Base-by-base conservation (phyloP, 2,797 vertebrate genomes). In the Merluccius polli region DNA sequence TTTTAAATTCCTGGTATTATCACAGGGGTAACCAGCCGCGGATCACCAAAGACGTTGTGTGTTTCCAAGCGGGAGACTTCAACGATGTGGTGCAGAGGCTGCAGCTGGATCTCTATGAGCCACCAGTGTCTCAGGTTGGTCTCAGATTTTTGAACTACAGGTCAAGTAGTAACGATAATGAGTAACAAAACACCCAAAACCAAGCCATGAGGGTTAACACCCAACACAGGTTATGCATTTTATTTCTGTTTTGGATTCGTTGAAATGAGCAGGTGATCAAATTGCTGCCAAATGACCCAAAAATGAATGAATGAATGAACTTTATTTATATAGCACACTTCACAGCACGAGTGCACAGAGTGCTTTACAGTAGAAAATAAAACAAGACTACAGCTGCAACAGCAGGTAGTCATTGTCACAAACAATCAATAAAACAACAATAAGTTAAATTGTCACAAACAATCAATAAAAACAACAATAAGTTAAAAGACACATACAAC, bases 1-100 rank as follows among this genome's bases (percentile, higher is more conserved):
- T 13, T 29, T 67, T 9, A 10, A 29, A 29, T 29, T 29, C 13
- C 29, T 16, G 65, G 16, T 69, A 69, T 72, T 59, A 4, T 65
- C 59, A 0, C 90, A 99, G 98, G 95, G 96, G 94, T 71, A 94
- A 95, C 84, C 94, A 94, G 73, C 95, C 97, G 76, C 96, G 98
- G 80, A 94, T 99, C 92, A 99, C 98, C 95, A 99, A 99, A 96
- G 98, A 99, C 78, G 98, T 96, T 65, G 95, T 99, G 88, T 99
- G 97, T 93, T 99, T 99, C 89, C 96, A 99, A 70, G 98, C 97
- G 75, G 98, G 96, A 82, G 97, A 99, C 79, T 99, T 99, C 85
- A 95, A 89, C 78, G 95, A 99, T 33, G 97, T 99, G 24, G 97
- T 99, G 79, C 96, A 98, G 88, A 95, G 96, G 90, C 94, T 99